Evolutionary conservation across 2,888 invertebrate species (phyloP), one percentile per base, ranked within the genome.

Genomic region (Pristionchus mayeri): DNA sequence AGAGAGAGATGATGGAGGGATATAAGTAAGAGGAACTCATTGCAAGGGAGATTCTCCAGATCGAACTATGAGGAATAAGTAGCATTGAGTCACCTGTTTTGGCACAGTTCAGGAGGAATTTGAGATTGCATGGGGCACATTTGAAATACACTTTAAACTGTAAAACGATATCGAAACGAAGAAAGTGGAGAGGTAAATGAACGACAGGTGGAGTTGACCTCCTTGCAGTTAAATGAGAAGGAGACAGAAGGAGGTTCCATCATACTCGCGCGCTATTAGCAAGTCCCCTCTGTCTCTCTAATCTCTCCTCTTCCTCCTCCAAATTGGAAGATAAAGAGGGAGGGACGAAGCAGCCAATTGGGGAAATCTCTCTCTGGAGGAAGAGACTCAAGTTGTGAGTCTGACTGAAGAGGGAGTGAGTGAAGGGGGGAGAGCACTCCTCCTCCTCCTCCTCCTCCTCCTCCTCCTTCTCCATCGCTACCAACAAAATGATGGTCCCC

Each of bases 401-500:
- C 76, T 52, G 27, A 48, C 48, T 44, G 24, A n/a, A 9, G 40
- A 48, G 79, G 52, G 52, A 79, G 27, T n/a, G 54, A 27, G 34
- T 6, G 16, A 34, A 9, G 13, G 2, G 54, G 34, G 11, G 52
- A 75, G 44, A 75, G 75, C 75, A 75, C 75, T 75, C n/a, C 30
- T 21, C 67, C 76, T 9, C 50, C 21, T 76, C 37, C n/a, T 54
- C 54, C 54, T 21, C n/a, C n/a, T 6, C 9, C 16, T 40, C 40
- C n/a, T 11, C 2, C 71, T 9, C 71, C 71, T 40, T 24, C n/a
- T 71, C 37, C 71, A 50, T 27, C 40, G n/a, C 48, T 76, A 48
- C 76, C 76, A 76, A 48, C 50, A 71, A 71, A 71, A 40, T 71
- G 71, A 71, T 71, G 71, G 71, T 71, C 71, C 71, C 37, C n/a